Base-by-base conservation (phyloP, 2,888 invertebrate species). In the Julus scanicus region DNA sequence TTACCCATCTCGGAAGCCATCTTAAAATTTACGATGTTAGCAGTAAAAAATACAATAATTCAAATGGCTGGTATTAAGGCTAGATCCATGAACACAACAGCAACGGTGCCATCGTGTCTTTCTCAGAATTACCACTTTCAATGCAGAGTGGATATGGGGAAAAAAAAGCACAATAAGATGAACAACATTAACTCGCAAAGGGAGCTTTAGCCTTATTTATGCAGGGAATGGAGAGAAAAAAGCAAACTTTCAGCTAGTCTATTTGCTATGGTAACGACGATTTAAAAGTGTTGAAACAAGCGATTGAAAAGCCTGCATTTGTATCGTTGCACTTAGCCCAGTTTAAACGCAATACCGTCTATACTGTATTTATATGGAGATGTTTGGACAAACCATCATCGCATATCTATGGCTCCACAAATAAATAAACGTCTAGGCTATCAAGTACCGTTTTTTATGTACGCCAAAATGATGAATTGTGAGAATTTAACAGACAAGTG, bases 251-350 rank as follows among this genome's bases (percentile, higher is more conserved):
- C 37, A 37, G 80, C 37, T 37, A 80, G 80, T 80, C 80, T 80
- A 80, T 80, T 6, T 80, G 37, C 80, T 9, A 80, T 80, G 37
- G 80, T 37, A 80, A 80, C 80, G 37, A 80, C 80, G 80, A 80
- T 80, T 80, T 80, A 37, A 80, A 80, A 80, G 80, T 80, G 80
- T 80, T 37, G 80, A 80, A 80, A 80, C 37, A 80, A 80, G 80
- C 80, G 29, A 80, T 80, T 20, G 80, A 37, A 80, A 71, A 80
- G 11, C 63, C 63, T 8, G 20, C 80, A 80, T 80, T 80, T 80
- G 80, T 80, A 37, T 37, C 9, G 37, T 37, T 37, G 80, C 80
- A 80, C 80, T 80, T 80, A 80, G 37, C 63, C 63, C 6, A 80
- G 13, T 80, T 80, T 71, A 71, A 71, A 71, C 71, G 80, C 29